Evolutionary conservation across 2,113 vertebrate genomes (phyloP).

Genomic region (Asarcornis scutulata): DNA sequence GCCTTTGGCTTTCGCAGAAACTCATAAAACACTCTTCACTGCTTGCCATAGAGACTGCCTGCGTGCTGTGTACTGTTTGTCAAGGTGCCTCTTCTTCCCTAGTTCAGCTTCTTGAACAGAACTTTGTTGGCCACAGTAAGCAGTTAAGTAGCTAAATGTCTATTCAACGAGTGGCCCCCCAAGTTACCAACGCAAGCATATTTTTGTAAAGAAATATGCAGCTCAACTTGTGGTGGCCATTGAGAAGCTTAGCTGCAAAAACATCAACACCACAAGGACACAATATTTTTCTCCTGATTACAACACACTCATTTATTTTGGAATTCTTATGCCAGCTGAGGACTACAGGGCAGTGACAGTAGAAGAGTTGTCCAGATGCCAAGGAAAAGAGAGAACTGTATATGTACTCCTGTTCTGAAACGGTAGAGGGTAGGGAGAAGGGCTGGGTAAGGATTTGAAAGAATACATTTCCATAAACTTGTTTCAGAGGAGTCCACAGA

Average conservation of each 20-base stretch:
- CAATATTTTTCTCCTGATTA: conserved; percentile 82
- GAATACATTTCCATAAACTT: conserved; percentile 50
- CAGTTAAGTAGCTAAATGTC: conserved; percentile 66
- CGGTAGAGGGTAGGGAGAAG: conserved; percentile 66
- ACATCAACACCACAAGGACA: conserved; percentile 80
- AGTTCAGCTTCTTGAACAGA: conserved; percentile 55
- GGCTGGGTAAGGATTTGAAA: conserved; percentile 41
- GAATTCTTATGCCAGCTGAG: conserved; percentile 79
- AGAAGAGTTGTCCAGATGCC: conserved; percentile 77
- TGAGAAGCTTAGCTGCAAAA: conserved; percentile 76
- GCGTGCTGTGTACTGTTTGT: background rate
- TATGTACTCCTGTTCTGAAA: conserved; percentile 73
- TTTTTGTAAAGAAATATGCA: conserved; percentile 79
- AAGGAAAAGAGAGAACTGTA: conserved; percentile 81
- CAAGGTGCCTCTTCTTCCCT: conserved; percentile 37
- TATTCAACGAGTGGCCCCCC: conserved; percentile 64
- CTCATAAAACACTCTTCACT: background rate
- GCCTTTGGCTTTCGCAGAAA: conserved; percentile 43
- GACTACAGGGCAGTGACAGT: conserved; percentile 79
- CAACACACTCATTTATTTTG: conserved; percentile 82
- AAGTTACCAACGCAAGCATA: conserved; percentile 59
- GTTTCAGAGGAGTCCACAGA: background rate
- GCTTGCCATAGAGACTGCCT: background rate
- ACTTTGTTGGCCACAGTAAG: conserved; percentile 57
- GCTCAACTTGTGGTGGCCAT: conserved; percentile 67